phyloP scores from a whole-genome alignment of 2,113 vertebrate species.

The Eolophus roseicapilla region DNA sequence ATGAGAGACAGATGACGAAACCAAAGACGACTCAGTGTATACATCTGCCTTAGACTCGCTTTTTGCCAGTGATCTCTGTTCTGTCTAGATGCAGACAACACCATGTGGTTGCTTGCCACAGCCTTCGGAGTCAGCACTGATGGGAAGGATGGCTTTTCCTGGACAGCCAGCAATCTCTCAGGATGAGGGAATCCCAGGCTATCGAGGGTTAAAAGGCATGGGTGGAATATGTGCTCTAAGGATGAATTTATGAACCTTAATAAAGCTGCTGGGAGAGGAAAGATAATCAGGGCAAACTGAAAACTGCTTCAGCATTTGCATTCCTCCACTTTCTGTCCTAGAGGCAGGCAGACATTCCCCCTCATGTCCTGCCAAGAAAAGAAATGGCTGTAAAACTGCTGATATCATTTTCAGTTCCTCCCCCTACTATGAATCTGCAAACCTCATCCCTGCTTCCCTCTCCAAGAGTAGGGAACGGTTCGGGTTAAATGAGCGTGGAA shows the following conservation, averaged over 20 bases:
- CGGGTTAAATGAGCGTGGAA: conserved; percentile 72
- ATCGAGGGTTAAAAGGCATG: neutral
- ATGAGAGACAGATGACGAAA: neutral
- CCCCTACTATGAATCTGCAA: conserved; percentile 62
- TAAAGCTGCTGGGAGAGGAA: conserved; percentile 1
- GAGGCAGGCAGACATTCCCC: neutral
- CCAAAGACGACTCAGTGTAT: accelerated
- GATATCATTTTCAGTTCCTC: conserved; percentile 46
- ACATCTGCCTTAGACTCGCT: accelerated
- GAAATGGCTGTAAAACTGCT: conserved; percentile 5
- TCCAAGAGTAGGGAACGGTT: conserved; percentile 70
- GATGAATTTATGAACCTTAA: neutral
- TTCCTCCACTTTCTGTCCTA: conserved; percentile 15
- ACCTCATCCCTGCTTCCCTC: conserved; percentile 69
- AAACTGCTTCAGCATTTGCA: neutral
- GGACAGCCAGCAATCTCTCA: neutral
- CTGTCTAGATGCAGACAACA: neutral
- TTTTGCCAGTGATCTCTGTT: neutral
- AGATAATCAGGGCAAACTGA: neutral
- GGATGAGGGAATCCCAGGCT: neutral
- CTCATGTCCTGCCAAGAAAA: conserved; percentile 58
- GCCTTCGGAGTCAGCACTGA: neutral
- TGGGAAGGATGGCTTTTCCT: neutral
- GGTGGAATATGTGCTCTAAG: neutral
- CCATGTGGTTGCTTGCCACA: neutral